Evolutionary conservation across 53 echinoderm and acorn worm genomes (phyloP).

Genomic region (Apostichopus leukothele): DNA sequence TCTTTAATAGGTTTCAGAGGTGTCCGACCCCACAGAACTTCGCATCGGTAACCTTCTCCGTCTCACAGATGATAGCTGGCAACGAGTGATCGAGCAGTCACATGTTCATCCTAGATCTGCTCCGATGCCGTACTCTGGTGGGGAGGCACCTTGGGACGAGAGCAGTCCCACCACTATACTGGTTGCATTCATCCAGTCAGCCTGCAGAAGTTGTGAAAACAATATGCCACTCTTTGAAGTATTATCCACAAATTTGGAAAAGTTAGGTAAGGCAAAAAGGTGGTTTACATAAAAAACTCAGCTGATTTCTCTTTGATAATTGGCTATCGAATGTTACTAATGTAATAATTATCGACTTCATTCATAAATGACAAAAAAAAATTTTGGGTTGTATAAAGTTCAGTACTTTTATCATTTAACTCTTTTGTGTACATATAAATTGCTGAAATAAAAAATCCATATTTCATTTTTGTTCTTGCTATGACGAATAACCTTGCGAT

Average conservation of each 20-base stretch:
- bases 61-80: slow-evolving; percentile 73
- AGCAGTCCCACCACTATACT: slow-evolving; percentile 52
- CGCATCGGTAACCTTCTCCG: neutral
- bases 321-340: no score
- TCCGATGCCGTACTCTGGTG: neutral
- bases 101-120: neutral
- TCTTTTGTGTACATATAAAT: no score
- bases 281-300: no score
- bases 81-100: slow-evolving; percentile 68
- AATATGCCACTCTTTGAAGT: slow-evolving; percentile 73
- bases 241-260: slow-evolving; percentile 56
- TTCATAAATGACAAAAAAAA: no score
- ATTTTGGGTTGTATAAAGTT: no score
- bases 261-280: slow-evolving; percentile 58
- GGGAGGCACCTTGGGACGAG: slow-evolving; percentile 44
- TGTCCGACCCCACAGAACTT: neutral
- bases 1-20: neutral
- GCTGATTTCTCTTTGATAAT: no score
- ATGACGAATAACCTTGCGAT: no score
- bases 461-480: no score
- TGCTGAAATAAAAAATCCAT: no score
- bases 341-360: no score
- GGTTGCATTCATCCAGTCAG: slow-evolving; percentile 76
- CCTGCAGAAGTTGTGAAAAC: slow-evolving; percentile 75
- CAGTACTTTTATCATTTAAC: no score